Evolutionary conservation across 2,797 vertebrate genomes (phyloP).

Genomic region (Epinephelus malabaricus): DNA sequence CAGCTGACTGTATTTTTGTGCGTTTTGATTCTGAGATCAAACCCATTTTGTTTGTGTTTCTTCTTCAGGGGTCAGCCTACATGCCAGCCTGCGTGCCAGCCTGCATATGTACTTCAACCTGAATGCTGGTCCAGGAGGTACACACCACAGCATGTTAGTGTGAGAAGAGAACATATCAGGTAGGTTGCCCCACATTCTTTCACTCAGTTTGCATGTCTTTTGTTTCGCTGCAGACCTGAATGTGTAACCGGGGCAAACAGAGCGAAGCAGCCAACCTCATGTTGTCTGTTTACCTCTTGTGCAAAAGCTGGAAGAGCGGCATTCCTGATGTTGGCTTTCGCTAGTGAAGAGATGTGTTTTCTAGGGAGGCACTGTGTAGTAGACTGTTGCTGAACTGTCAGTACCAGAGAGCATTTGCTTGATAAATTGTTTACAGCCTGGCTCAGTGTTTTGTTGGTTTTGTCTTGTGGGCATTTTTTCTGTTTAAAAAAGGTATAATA

Average conservation of each 20-base stretch:
- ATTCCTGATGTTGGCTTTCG: conserved; percentile 39
- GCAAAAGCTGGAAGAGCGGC: conserved; percentile 44
- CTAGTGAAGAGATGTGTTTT: background rate
- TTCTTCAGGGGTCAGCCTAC: conserved; percentile 50
- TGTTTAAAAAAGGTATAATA: background rate
- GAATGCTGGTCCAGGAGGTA: conserved; percentile 50
- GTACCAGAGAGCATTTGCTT: background rate
- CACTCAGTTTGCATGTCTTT: background rate
- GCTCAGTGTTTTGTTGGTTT: background rate
- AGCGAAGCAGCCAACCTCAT: background rate
- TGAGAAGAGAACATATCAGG: conserved; percentile 73
- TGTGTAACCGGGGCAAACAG: conserved; percentile 10
- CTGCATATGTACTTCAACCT: conserved; percentile 34
- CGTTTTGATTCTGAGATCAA: background rate
- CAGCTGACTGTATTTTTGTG: background rate
- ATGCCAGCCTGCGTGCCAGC: conserved; percentile 15
- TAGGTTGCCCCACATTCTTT: conserved; percentile 44
- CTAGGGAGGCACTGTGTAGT: background rate
- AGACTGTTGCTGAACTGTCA: background rate
- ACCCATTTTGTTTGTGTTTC: background rate
- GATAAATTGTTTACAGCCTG: background rate
- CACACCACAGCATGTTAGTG: conserved; percentile 67
- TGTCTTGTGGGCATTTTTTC: background rate
- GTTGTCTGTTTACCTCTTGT: background rate
- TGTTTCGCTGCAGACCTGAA: background rate